Base-by-base conservation (phyloP, 2,113 vertebrate genomes). In the Forbesichthys agassizii region DNA sequence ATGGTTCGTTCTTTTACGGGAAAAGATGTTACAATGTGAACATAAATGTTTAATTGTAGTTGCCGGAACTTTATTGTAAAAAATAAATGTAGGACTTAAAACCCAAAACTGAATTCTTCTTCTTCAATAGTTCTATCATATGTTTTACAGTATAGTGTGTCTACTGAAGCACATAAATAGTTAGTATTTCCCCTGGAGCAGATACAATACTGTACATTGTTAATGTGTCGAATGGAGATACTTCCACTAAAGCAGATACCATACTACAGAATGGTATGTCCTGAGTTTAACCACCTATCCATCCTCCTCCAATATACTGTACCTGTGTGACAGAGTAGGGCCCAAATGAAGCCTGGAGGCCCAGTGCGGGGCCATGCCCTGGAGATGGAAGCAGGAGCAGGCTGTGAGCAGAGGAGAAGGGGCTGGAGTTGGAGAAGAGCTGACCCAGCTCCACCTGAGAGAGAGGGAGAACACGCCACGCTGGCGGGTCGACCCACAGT, bases 391-490 rank as follows among this genome's bases (percentile, higher is more conserved):
- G 16, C 75, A 92, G 66, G 10, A 93, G 81, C 5, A 92, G 66
- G 48, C 83, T 88, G 71, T 91, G 88, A 11, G 87, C 81, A 70
- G 69, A 84, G 57, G 89, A 77, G 69, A 88, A 91, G 36, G 91
- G 92, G 73, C 86, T 91, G 58, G 86, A 91, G 87, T 92, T 92
- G 80, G 89, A 89, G 69, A 92, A 92, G 27, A 92, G 71, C 59
- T 81, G 81, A 36, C 83, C 88, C 18, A 90, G 65, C 51, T 91
- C 86, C 0, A 48, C 83, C 71, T 92, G 90, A 11, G 88, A 90
- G 18, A 93, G 79, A 11, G 85, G 84, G 12, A 93, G 77, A 68
- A 79, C 75, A 51, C 68, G 68, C 91, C 89, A 91, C 14, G 84
- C 57, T n/a, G 80, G 69, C 36, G 87, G 74, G 3, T 81, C 16